phyloP scores from a whole-genome alignment of 2,888 invertebrate species.

The Andrena marginata region DNA sequence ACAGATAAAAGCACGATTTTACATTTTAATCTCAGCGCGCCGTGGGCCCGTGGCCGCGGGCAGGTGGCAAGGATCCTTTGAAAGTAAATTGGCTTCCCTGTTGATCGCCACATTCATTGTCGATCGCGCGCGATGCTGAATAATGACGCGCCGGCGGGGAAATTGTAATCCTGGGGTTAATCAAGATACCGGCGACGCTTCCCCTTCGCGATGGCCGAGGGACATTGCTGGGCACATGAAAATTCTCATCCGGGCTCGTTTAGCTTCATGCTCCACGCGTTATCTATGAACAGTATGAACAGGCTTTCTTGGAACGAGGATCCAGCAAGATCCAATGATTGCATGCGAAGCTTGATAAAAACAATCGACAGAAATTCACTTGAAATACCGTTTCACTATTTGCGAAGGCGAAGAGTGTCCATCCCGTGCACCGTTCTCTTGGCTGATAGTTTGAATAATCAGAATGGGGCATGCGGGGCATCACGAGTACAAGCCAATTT shows the following conservation, averaged over 20 bases:
- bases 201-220: not conserved
- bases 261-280: not conserved
- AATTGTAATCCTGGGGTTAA: constrained; percentile 17
- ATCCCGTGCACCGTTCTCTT: not conserved
- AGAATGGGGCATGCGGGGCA: constrained; percentile 37
- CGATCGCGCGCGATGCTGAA: constrained; percentile 37
- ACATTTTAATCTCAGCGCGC: constrained; percentile 48
- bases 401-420: too few species aligned
- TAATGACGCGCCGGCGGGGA: constrained; percentile 31
- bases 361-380: too few species aligned
- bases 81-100: constrained; percentile 51
- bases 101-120: constrained; percentile 43
- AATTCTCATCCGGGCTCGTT: not conserved
- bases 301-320: too few species aligned
- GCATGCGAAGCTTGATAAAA: too few species aligned
- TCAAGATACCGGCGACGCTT: constrained; percentile 5
- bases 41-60: not conserved
- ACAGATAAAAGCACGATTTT: constrained; percentile 42
- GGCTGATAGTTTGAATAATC: not conserved
- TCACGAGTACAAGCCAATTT: constrained; percentile 23
- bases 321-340: too few species aligned
- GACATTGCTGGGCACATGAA: not conserved
- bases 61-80: constrained; percentile 2
- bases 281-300: not conserved
- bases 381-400: too few species aligned